Evolutionary conservation across 1,140 invertebrate species (phyloP), one percentile per base, ranked within the genome.

Genomic region (Rhizoglyphus robini): DNA sequence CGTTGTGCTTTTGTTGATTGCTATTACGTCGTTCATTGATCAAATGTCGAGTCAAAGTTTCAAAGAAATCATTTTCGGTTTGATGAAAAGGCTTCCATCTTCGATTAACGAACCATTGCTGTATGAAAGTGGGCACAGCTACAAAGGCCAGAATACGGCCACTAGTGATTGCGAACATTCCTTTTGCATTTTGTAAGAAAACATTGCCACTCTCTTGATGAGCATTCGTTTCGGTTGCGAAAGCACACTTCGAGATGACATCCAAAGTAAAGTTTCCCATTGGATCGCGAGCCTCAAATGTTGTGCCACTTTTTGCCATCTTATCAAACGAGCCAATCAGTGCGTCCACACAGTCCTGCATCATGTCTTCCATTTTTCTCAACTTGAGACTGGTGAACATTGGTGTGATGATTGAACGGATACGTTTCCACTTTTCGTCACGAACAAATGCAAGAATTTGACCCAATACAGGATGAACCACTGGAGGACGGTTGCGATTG

Each of bases 331-430:
- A n/a, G 2, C 18, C 2, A 27, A 48, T 13, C 18, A 65, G 18
- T 20, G 46, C 13, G 18, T 67, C 29, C 1, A 29, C 65, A 25
- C 41, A 47, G 11, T 30, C 15, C 4, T 11, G 20, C 49, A 65
- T 68, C 3, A 78, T 73, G 1, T 68, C 66, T 13, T 81, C 80
- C 78, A 83, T 82, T 0, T 68, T 70, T 69, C 80, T 82, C 11
- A 83, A 72, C 72, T 82, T 0, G n/a, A n/a, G n/a, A n/a, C n/a
- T n/a, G n/a, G n/a, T n/a, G n/a, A n/a, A n/a, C n/a, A n/a, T n/a
- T n/a, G 82, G 81, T 0, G 77, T 77, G 3, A 83, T 63, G 63
- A 80, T 80, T 0, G 71, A 68, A 32, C 81, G 72, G 0, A 83
- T 60, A 36, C 71, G 73, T 54, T 75, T 76, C 82, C 81, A 83